Evolutionary conservation across 1,140 invertebrate species (phyloP), one percentile per base, ranked within the genome.

Genomic region (Drosophila oshimai): DNA sequence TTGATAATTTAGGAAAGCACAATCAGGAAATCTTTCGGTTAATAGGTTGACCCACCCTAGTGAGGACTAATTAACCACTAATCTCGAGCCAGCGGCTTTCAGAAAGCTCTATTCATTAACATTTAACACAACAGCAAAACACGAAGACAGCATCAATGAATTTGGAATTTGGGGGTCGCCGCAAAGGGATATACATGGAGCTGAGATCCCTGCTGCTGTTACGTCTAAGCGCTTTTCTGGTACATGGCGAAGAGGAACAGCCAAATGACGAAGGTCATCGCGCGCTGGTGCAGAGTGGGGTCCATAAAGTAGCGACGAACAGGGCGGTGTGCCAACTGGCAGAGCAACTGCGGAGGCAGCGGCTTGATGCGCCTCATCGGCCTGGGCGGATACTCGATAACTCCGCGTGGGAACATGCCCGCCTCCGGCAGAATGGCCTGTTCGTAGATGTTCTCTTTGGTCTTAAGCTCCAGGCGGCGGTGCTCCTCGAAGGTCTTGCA

Each of bases 61-160:
- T 13, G 6, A 37, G 18, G 7, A 17, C 57, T 57, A 76, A 74
- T 74, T 77, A 74, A 20, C 17, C 60, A 61, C 28, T 20, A 46
- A 29, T 49, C 36, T 41, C 2, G 6, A 29, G 24, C 10, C 10
- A 6, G 15, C 15, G n/a, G 28, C 10, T 4, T 47, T 31, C 12
- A 6, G n/a, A 34, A 12, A 2, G 10, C 5, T 20, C 3, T 26
- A 13, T 36, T 36, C 4, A 22, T 4, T 15, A 42, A 24, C 24
- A 42, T 10, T 33, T 33, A 4, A 29, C 3, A 13, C 4, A 42
- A 55, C n/a, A 33, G 10, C 6, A 29, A 29, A 54, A 15, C 3
- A 24, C 0, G 2, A 28, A 36, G 24, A 15, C 3, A 7, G 7
- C 17, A 0, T 2, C n/a, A 29, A 6, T 6, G 10, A 31, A 24